These are phyloP conservation scores for Enteromius trimaculatus DNA, from an alignment of 2,797 vertebrate genomes.

Conservation along the genomic window DNA sequence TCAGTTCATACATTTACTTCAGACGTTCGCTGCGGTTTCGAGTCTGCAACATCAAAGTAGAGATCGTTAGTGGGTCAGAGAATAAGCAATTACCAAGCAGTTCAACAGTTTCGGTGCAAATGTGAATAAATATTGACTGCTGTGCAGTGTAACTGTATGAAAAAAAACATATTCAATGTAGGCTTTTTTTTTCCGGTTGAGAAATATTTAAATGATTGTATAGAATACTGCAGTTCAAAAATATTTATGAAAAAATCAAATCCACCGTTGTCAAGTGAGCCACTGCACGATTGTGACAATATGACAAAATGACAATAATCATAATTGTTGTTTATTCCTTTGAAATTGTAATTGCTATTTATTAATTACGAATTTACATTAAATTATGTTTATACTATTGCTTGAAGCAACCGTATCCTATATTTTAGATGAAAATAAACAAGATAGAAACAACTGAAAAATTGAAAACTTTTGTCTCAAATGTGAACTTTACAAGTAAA, in stretches of 20 bases:
- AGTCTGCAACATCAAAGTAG: conserved; percentile 1
- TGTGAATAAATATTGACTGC: not conserved
- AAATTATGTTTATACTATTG: too few relatives aligned
- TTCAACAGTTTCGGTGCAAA: too few relatives aligned
- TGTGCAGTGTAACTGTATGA: not conserved
- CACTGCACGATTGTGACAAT: too few relatives aligned
- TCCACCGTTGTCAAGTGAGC: not conserved
- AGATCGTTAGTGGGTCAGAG: conserved; percentile 45
- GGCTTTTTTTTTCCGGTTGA: not conserved
- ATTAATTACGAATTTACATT: too few relatives aligned
- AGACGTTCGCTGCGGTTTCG: conserved; percentile 29
- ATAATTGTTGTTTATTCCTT: too few relatives aligned
- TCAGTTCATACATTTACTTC: conserved; percentile 21
- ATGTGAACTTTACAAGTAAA: too few relatives aligned
- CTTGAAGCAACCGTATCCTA: too few relatives aligned
- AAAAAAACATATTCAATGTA: not conserved
- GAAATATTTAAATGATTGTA: not conserved
- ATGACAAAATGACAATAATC: too few relatives aligned
- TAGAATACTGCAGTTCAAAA: not conserved
- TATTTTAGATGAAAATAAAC: too few relatives aligned
- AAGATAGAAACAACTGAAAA: too few relatives aligned
- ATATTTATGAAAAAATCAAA: not conserved
- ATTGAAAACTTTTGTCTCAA: too few relatives aligned
- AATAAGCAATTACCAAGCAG: not conserved
- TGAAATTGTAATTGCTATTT: too few relatives aligned